A percentile compares a stretch with the other conserved stretches of the same genome.
Evolutionary conservation across 2,888 invertebrate genomes (phyloP).

Genomic region (Nephrotoma flavescens): DNA sequence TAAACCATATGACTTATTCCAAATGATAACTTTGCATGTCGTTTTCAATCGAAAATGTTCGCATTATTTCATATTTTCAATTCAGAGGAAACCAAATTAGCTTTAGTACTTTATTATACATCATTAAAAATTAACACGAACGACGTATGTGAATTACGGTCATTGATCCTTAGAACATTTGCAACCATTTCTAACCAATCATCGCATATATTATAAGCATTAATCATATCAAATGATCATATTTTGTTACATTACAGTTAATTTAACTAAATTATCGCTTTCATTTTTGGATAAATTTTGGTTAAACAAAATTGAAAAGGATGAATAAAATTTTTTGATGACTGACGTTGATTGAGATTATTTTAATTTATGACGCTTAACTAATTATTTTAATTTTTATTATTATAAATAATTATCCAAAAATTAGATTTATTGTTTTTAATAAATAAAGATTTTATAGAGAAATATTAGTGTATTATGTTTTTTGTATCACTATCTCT

Average conservation of each 20-base stretch:
- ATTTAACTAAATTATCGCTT: not conserved
- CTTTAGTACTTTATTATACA: not conserved
- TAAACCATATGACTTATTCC: not conserved
- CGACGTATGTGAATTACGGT: not conserved
- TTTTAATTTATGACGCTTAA: not conserved
- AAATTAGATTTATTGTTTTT: not conserved
- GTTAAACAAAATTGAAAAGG: not conserved
- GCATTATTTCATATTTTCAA: not conserved
- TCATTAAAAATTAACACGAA: not conserved
- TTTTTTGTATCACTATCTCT: not conserved
- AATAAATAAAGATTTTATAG: not conserved
- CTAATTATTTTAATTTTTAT: not conserved
- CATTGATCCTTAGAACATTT: not conserved
- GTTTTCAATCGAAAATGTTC: not conserved
- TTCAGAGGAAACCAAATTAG: not conserved
- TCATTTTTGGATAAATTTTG: not conserved
- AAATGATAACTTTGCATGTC: not conserved
- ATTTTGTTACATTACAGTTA: not conserved
- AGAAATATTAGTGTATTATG: not conserved
- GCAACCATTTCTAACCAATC: not conserved
- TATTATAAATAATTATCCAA: not conserved
- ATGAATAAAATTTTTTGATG: not conserved
- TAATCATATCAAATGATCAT: not conserved
- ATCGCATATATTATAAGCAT: not conserved
- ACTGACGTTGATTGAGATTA: not conserved